Percentiles rank a stretch among this genome's conserved stretches.
These are phyloP conservation scores for Schizaphis graminum DNA, from an alignment of 2,888 invertebrate genomes.

Conservation along the genomic window DNA sequence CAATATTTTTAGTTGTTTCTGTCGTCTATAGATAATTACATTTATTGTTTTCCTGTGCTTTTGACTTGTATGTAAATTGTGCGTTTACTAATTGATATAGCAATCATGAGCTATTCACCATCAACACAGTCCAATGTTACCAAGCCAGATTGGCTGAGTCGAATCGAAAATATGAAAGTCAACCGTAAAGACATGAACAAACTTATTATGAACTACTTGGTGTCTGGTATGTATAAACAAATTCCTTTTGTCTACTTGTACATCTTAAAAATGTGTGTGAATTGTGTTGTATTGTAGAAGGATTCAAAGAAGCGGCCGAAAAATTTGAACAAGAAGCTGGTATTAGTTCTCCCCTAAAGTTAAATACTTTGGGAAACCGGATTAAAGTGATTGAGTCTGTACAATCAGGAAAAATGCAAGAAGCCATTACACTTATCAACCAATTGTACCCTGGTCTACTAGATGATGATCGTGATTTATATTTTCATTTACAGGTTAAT, in stretches of 20 bases:
- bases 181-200: constrained; percentile 95
- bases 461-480: constrained; percentile 94
- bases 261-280: background rate
- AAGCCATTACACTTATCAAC: constrained; percentile 94
- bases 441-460: constrained; percentile 93
- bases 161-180: constrained; percentile 82
- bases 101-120: constrained; percentile 60
- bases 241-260: background rate
- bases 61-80: background rate
- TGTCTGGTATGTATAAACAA: constrained; percentile 80
- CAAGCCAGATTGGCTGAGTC: constrained; percentile 78
- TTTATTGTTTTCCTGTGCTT: background rate
- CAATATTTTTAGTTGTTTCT: background rate
- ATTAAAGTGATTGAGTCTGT: constrained; percentile 95
- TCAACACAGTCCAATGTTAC: constrained; percentile 26
- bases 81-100: background rate
- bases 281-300: constrained; percentile 75
- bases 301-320: constrained; percentile 96
- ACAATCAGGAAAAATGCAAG: constrained; percentile 91
- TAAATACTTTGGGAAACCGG: constrained; percentile 90
- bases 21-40: background rate
- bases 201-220: constrained; percentile 98
- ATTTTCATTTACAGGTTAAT: constrained; percentile 90
- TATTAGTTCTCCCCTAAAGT: constrained; percentile 81
- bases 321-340: constrained; percentile 97